Base-by-base conservation (phyloP, 2,888 invertebrate species). In the Andrena flavipes region DNA sequence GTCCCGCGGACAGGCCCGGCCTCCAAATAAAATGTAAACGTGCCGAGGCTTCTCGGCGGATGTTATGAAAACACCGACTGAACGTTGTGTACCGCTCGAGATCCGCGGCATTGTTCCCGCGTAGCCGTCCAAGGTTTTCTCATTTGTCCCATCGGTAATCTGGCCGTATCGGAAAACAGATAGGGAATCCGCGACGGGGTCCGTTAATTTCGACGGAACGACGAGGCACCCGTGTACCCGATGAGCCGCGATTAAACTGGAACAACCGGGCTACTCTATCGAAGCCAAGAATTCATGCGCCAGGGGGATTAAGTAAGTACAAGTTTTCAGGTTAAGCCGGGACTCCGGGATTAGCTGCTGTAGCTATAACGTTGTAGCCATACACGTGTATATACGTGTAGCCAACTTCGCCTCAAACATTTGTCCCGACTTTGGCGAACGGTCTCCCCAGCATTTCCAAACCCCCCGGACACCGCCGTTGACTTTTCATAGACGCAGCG, bases 321-420 rank as follows among this genome's bases (percentile, higher is more conserved):
- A 88, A 89, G 89, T 89, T 91, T 91, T 90, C 88, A 85, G 87
- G 86, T 85, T 90, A 89, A 91, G 84, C 86, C 82, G 79, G 67
- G 83, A 86, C 82, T 80, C 82, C 73, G 81, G 79, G 88, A 89
- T 87, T 89, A 88, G 84, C 69, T 71, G 6, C 60, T 67, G 76
- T 71, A 82, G 80, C 88, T 80, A 60, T 74, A 80, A 59, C 69
- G 65, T 63, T 29, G 77, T 78, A 7, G 72, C 79, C 63, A 74
- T 85, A 87, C 73, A 83, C 68, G 59, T 71, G 70, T 77, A 82
- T 69, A 60, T 29, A 42, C 42, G 63, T 35, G 70, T 29, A 64
- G 71, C 72, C 69, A 79, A 78, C 71, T 79, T 84, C 82, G 73
- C 77, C 68, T 86, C 75, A 86, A 87, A 86, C 82, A 77, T 87